Conservation (phyloP, 2,888 invertebrate species). For the Stramonita haemastoma region DNA sequence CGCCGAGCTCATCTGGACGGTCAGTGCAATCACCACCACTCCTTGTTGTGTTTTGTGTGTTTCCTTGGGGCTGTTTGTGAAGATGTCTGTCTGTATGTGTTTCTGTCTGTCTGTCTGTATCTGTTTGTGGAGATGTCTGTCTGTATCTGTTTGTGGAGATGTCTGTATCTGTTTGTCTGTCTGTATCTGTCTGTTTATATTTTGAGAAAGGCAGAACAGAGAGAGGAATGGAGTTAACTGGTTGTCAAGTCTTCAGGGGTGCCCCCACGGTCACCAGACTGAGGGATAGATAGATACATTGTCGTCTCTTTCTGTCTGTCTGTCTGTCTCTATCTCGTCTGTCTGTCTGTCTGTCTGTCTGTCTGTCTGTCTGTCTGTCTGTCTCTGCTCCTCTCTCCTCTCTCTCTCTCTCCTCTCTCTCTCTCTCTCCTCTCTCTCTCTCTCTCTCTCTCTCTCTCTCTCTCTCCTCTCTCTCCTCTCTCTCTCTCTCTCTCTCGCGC, state of each 20-base stretch:
- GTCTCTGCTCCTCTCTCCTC: no score
- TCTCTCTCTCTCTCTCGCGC: conserved; percentile 5
- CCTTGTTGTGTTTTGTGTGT: no score
- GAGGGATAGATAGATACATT: no score
- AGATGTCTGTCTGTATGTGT: no score
- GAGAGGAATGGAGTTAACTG: not conserved
- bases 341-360: conserved; percentile 5
- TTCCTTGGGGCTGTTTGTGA: no score
- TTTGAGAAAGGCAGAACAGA: not conserved
- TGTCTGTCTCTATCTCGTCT: no score
- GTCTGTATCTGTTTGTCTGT: conserved; percentile 18
- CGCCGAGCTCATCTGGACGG: conserved; percentile 44
- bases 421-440: not conserved
- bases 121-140: not conserved
- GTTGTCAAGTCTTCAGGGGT: conserved; percentile 17
- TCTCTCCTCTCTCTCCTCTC: conserved; percentile 25
- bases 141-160: no score
- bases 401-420: conserved; percentile 19
- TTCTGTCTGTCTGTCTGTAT: no score
- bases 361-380: no score
- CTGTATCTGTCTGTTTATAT: not conserved
- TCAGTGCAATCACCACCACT: no score
- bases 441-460: conserved; percentile 31
- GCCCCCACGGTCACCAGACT: no score
- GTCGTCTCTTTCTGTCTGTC: no score